phyloP scores from a whole-genome alignment of 1,140 invertebrate species.

The Tribolium madens region DNA sequence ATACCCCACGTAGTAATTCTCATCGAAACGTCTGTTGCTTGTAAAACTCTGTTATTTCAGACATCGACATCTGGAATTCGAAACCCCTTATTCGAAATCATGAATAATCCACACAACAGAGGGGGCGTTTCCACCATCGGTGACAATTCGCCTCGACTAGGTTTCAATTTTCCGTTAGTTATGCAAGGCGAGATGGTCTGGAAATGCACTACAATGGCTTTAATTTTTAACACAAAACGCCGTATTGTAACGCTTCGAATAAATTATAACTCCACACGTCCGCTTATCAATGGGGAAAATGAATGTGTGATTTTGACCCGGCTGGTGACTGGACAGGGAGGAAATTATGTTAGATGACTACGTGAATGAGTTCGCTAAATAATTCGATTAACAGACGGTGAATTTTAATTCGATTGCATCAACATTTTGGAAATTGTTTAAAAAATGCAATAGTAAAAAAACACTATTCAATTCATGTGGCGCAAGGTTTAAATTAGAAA shows the following conservation, averaged over 20 bases:
- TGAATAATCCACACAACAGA: constrained; percentile 6
- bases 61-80: constrained; percentile 5
- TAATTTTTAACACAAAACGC: constrained; percentile 37
- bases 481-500: no score
- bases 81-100: constrained; percentile 2
- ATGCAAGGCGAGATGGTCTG: constrained; percentile 1
- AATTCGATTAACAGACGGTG: constrained; percentile 2
- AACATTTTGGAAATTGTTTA: not conserved
- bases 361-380: constrained; percentile 24
- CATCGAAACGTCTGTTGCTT: not conserved
- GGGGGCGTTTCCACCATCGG: not conserved
- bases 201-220: constrained; percentile 31
- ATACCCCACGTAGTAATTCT: not conserved
- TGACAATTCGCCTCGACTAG: constrained; percentile 9
- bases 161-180: constrained; percentile 25
- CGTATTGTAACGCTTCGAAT: constrained; percentile 35
- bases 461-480: no score
- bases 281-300: constrained; percentile 33
- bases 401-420: constrained; percentile 14
- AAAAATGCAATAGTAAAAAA: not conserved
- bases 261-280: constrained; percentile 35
- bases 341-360: constrained; percentile 33
- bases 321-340: not conserved
- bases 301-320: constrained; percentile 29
- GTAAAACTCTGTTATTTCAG: not conserved